Evolutionary conservation across 2,797 vertebrate species (phyloP).

Genomic region (Smutsia gigantea): DNA sequence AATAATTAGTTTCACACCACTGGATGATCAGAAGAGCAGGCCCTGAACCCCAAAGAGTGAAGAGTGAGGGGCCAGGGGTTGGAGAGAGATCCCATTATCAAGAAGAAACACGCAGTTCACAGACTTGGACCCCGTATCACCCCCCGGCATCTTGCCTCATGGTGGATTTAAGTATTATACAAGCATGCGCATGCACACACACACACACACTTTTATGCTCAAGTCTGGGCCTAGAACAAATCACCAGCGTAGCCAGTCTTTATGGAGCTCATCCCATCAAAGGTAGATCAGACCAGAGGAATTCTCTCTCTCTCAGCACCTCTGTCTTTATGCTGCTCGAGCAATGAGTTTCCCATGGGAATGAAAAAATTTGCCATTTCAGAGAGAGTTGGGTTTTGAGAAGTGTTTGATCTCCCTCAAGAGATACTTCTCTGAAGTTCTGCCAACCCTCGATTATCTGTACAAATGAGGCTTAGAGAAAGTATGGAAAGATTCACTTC

Average conservation of each 20-base stretch:
- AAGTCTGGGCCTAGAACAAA: neutral
- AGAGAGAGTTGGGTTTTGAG: conserved; percentile 68
- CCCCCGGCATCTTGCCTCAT: neutral
- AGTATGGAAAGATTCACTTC: conserved; percentile 63
- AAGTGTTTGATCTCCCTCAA: conserved; percentile 79
- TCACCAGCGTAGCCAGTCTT: neutral
- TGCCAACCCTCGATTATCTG: conserved; percentile 74
- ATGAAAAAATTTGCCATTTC: conserved; percentile 74
- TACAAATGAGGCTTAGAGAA: conserved; percentile 66
- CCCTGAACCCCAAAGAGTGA: conserved; percentile 57
- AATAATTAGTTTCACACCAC: conserved; percentile 84
- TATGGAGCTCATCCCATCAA: conserved; percentile 35
- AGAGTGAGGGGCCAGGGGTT: neutral
- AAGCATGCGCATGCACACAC: accelerated
- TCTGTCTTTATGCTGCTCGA: conserved; percentile 39
- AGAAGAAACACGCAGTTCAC: conserved; percentile 42
- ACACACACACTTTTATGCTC: neutral
- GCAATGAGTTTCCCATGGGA: conserved; percentile 76
- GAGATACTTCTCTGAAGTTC: conserved; percentile 76
- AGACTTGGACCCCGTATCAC: neutral
- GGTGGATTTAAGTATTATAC: neutral
- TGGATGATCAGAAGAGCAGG: conserved; percentile 69
- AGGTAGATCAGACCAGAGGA: conserved; percentile 43
- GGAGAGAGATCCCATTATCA: conserved; percentile 21
- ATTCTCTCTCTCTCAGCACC: conserved; percentile 53